Base-by-base conservation (phyloP, 2,888 invertebrate genomes). In the Muschampia plurimacula region DNA sequence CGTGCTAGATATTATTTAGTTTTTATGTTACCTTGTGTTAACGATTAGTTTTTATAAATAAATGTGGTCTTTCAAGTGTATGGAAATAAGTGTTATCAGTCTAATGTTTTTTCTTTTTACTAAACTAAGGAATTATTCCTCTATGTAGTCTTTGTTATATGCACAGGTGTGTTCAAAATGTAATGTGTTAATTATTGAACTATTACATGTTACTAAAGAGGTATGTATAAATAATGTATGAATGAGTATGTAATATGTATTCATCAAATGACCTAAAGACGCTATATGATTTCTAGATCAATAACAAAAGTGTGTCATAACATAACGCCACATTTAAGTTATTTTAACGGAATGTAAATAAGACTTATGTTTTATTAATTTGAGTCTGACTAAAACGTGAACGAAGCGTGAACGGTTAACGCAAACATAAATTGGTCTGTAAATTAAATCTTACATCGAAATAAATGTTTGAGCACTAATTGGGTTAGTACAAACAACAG, bases 401-500 rank as follows among this genome's bases (percentile, higher is more conserved):
- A 12, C 66, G 39, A 66, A 55, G 52, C 66, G 66, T 66, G 52
- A 52, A 39, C 52, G 15, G 7, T 39, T 9, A 66, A 66, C 65
- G 52, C 32, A n/a, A 39, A 66, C 39, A 15, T 2, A 55, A 55
- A 39, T 52, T 55, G 32, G 36, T 39, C 9, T 6, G 52, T 39
- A 32, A 52, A 66, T 41, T 15, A 52, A 67, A 36, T 39, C 55
- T 57, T 55, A 67, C 41, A 67, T 55, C 22, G 13, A 57, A 57
- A 55, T 41, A 44, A 57, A 65, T 66, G 66, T 41, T 59, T 22
- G 63, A 57, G 59, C 70, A 59, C 70, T 57, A 70, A 70, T 70
- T 70, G 65, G 70, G 65, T 65, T 70, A 70, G 46, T 70, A 69
- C 72, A 73, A 74, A 71, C 78, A 84, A 83, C 80, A 79, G 81